phyloP scores from a whole-genome alignment of 2,888 invertebrate species.

The Strigamia maritima region DNA sequence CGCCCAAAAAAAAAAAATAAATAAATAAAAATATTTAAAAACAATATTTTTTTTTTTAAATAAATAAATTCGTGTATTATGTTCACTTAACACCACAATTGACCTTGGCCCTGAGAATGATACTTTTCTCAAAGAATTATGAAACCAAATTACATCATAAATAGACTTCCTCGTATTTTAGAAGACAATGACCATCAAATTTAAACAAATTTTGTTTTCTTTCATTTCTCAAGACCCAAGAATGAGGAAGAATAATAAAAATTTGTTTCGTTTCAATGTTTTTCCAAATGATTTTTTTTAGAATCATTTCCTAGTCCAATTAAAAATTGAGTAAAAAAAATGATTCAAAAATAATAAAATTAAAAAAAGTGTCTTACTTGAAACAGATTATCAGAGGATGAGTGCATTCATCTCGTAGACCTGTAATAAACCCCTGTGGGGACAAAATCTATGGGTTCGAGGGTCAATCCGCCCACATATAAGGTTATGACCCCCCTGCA shows the following conservation, averaged over 20 bases:
- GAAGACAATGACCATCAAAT: not conserved
- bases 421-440: not conserved
- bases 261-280: no score
- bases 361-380: not conserved
- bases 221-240: not conserved
- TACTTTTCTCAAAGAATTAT: not conserved
- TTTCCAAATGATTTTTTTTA: no score
- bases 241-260: not conserved
- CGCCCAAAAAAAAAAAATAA: not conserved
- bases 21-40: no score
- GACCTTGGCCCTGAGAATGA: not conserved
- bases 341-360: not conserved
- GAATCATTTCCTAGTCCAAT: not conserved
- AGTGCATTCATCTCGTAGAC: not conserved
- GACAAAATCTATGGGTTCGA: not conserved
- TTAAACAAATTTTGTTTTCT: not conserved
- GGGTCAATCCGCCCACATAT: slow-evolving; percentile 1
- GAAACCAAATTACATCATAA: not conserved
- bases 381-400: not conserved
- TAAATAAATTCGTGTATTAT: not conserved
- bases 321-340: not conserved
- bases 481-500: not conserved
- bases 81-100: not conserved
- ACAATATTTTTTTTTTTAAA: not conserved
- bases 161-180: not conserved